Conservation (phyloP, 2,888 invertebrate genomes). For the Gastrophysa polygoni region DNA sequence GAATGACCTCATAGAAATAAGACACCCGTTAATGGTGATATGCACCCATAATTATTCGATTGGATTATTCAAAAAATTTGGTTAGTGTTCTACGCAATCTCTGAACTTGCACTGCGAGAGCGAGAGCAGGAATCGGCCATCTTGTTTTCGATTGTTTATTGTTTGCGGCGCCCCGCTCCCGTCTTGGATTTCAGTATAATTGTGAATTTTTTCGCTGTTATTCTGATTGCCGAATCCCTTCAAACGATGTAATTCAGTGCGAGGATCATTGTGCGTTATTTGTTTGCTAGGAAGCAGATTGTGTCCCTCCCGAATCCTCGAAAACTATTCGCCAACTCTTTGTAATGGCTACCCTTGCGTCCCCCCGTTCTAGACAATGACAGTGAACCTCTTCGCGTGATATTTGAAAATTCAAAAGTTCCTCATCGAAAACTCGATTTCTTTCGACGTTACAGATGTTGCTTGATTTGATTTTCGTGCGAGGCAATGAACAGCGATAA, state of each 20-base stretch:
- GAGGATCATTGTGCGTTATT: constrained; percentile 25
- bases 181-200: constrained; percentile 43
- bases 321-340: constrained; percentile 38
- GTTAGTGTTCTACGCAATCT: constrained; percentile 41
- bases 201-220: constrained; percentile 37
- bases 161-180: constrained; percentile 59
- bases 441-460: not conserved
- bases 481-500: constrained; percentile 63
- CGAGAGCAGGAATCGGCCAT: constrained; percentile 50
- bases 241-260: constrained; percentile 13
- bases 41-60: too few relatives aligned
- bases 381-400: constrained; percentile 63
- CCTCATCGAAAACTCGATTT: not conserved
- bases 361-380: constrained; percentile 69
- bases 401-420: constrained; percentile 40
- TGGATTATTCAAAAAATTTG: constrained; percentile 25
- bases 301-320: constrained; percentile 20
- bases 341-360: constrained; percentile 48
- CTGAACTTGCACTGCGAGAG: too few relatives aligned
- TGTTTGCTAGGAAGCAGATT: constrained; percentile 3
- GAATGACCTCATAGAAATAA: too few relatives aligned
- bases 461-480: not conserved
- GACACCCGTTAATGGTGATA: too few relatives aligned
- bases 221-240: constrained; percentile 27
- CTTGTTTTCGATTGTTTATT: constrained; percentile 58